These are phyloP conservation scores for Trichonephila clavata DNA, from an alignment of 1,140 invertebrate genomes.

Conservation along the genomic window DNA sequence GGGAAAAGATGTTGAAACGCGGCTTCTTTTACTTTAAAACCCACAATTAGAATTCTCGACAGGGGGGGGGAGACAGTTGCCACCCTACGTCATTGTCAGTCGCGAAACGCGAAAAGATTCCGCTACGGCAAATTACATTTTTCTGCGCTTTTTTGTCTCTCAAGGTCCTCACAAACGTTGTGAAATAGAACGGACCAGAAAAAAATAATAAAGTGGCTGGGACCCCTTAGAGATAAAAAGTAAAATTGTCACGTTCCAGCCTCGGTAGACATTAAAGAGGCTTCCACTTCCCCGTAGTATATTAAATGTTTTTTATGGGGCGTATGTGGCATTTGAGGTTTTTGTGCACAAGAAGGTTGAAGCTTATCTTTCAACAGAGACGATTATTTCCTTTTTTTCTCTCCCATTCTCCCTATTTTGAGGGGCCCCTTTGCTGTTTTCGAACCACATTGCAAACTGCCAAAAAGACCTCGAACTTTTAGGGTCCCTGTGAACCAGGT, in stretches of 20 bases:
- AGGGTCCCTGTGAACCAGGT: not conserved
- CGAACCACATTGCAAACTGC: not conserved
- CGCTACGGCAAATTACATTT: slow-evolving; percentile 27
- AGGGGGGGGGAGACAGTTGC: not conserved
- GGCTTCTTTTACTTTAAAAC: not conserved
- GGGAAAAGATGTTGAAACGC: not conserved
- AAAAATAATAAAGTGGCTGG: not conserved
- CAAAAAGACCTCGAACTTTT: not conserved
- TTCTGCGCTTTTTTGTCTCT: not conserved
- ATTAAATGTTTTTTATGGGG: slow-evolving; percentile 62
- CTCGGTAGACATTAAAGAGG: slow-evolving; percentile 22
- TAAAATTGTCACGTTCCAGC: slow-evolving; percentile 39
- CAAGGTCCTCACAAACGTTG: slow-evolving; percentile 29
- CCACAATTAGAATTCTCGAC: slow-evolving; percentile 23
- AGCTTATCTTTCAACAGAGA: slow-evolving; percentile 22
- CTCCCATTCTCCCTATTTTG: not conserved
- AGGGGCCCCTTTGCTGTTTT: not conserved
- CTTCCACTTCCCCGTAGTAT: slow-evolving; percentile 32
- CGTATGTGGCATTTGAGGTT: slow-evolving; percentile 16
- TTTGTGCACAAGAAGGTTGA: slow-evolving; percentile 19
- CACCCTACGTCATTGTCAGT: not conserved
- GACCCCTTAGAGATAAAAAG: not conserved
- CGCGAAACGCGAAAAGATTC: slow-evolving; percentile 3
- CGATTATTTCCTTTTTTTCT: not conserved
- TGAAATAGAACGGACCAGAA: not conserved